Base-by-base conservation (phyloP, 2,797 vertebrate genomes). In the Amniataba percoides region DNA sequence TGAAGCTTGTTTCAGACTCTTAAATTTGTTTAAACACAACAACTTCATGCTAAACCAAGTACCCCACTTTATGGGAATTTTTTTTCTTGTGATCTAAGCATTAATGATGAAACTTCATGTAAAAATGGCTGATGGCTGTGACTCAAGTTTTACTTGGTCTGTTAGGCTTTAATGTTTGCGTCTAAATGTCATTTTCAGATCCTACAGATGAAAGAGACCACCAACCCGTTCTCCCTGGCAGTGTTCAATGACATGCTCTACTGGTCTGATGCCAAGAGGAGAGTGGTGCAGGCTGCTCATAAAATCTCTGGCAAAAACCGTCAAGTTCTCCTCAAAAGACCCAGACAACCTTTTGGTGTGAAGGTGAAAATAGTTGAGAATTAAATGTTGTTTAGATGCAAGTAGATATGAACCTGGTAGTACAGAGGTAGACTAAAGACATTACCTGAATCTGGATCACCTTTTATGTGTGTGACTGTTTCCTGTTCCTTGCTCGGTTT, bases 191-290 rank as follows among this genome's bases (percentile, higher is more conserved):
- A 7, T 31, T 43, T 80, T 39, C 86, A 99, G 98, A 85, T 97
- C 11, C 81, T 98, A 59, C 96, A 96, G 86, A 87, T 98, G 82
- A 85, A 84, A n/a, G 95, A 96, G 60, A 96, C 95, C 6, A 91
- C 3, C 71, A 97, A 95, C 80, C 97, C 97, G 0, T 98, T 98
- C 13, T 96, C 96, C 0, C 86, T 97, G 0, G 82, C 91, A 0
- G 95, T 98, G 56, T 97, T 98, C 0, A 97, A 97, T 85, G 95
- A 96, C 23, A 76, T 94, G 79, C 76, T 98, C 64, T 97, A 96
- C 92, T 99, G 98, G 98, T 96, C 97, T 0, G 97, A 99, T 65
- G 87, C 90, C 12, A 96, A 95, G 77, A 90, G 87, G 0, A 87
- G 96, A 87, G 94, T 96, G 0, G 93, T 98, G 51, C 96, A 96